These are phyloP conservation scores for Drosophila putrida DNA, from an alignment of 2,888 invertebrate genomes.

Conservation along the genomic window DNA sequence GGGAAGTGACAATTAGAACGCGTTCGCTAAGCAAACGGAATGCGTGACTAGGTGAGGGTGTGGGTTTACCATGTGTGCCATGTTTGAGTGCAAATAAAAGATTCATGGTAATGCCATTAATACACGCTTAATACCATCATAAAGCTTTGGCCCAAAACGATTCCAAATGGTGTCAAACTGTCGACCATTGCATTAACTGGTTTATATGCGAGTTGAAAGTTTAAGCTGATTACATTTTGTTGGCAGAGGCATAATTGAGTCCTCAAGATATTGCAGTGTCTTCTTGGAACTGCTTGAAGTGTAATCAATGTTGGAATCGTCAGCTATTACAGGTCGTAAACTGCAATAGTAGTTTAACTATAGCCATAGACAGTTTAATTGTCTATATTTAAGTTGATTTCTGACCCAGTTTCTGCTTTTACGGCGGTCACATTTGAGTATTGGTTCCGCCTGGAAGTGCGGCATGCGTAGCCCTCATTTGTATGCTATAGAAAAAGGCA, in stretches of 20 bases:
- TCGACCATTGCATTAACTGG: conserved; percentile 31
- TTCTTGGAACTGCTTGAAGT: background rate
- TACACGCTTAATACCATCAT: conserved; percentile 65
- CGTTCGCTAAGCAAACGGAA: conserved; percentile 39
- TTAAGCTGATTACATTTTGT: conserved; percentile 7
- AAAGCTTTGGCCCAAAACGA: conserved; percentile 56
- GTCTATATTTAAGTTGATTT: conserved; percentile 15
- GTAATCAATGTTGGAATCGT: background rate
- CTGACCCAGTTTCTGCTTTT: conserved; percentile 6
- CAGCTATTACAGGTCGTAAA: background rate
- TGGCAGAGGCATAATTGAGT: background rate
- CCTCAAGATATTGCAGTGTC: background rate
- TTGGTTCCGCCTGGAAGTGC: conserved; percentile 8
- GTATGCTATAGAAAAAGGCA: conserved; percentile 55
- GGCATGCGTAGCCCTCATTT: conserved; percentile 48
- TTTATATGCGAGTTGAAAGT: conserved; percentile 3
- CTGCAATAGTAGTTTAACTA: conserved; percentile 1
- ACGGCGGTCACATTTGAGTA: background rate
- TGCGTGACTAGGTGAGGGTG: conserved; percentile 33
- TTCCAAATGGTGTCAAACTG: conserved; percentile 45
- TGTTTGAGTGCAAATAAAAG: conserved; percentile 60
- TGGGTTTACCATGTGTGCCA: conserved; percentile 10
- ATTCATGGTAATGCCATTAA: conserved; percentile 77
- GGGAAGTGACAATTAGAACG: conserved; percentile 47
- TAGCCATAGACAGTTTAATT: conserved; percentile 3